Evolutionary conservation across 2,888 invertebrate species (phyloP).

Genomic region (Cheilosia grossa): DNA sequence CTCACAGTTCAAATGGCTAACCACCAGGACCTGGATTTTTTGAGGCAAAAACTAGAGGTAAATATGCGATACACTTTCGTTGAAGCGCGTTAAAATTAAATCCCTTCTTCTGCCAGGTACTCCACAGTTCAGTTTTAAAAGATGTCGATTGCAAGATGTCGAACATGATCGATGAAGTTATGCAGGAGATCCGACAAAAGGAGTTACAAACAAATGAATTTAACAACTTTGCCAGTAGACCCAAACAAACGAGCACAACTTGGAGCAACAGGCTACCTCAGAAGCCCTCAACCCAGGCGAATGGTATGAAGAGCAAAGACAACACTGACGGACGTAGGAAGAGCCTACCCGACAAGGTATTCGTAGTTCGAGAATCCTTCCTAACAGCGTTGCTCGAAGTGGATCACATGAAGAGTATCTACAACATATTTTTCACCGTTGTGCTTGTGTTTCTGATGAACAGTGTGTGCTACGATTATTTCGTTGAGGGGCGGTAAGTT

Average conservation of each 20-base stretch:
- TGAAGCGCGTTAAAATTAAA: neutral
- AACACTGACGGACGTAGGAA: slow-evolving; percentile 71
- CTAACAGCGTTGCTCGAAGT: slow-evolving; percentile 91
- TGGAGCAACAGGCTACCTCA: slow-evolving; percentile 69
- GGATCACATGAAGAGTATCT: slow-evolving; percentile 91
- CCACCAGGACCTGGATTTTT: slow-evolving; percentile 30
- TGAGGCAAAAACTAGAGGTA: slow-evolving; percentile 60
- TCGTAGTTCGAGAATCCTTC: slow-evolving; percentile 89
- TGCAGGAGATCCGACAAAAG: slow-evolving; percentile 80
- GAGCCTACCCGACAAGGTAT: slow-evolving; percentile 86
- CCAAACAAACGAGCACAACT: slow-evolving; percentile 66
- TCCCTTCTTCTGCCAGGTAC: slow-evolving; percentile 66
- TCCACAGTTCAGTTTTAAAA: slow-evolving; percentile 77
- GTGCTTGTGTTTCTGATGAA: slow-evolving; percentile 90
- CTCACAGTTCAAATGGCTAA: slow-evolving; percentile 22
- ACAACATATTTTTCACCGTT: slow-evolving; percentile 92
- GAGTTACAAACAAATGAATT: slow-evolving; percentile 80
- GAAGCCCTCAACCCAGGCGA: slow-evolving; percentile 1
- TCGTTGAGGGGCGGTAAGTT: slow-evolving; percentile 88
- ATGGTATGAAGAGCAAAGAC: slow-evolving; percentile 71
- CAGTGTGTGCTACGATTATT: slow-evolving; percentile 87
- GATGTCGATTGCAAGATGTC: slow-evolving; percentile 81
- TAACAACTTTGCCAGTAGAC: slow-evolving; percentile 77
- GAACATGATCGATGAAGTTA: slow-evolving; percentile 80
- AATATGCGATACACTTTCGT: neutral